These are phyloP conservation scores for Melolontha melolontha DNA, from an alignment of 2,888 invertebrate species.

Conservation along the genomic window DNA sequence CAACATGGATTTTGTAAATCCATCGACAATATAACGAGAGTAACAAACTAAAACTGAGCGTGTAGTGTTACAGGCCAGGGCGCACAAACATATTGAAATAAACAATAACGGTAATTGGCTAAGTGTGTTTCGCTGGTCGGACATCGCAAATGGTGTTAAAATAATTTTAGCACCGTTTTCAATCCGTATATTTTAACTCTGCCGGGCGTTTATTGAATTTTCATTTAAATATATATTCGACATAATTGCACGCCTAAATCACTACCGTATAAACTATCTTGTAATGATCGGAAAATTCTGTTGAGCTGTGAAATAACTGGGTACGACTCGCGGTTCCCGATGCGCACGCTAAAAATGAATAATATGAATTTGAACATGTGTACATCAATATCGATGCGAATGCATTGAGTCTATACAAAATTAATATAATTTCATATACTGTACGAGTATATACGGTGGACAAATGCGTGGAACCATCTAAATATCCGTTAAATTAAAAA, in stretches of 20 bases:
- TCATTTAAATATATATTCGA: conserved; percentile 43
- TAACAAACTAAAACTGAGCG: conserved; percentile 29
- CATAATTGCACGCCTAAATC: conserved; percentile 35
- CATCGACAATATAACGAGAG: conserved; percentile 10
- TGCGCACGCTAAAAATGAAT: conserved; percentile 25
- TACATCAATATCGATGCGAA: not conserved
- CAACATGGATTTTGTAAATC: conserved; percentile 11
- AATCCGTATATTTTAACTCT: conserved; percentile 39
- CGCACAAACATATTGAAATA: conserved; percentile 38
- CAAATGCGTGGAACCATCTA: no score
- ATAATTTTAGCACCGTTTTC: conserved; percentile 43
- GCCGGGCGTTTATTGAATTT: conserved; percentile 41
- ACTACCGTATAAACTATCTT: conserved; percentile 35
- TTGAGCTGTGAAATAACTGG: conserved; percentile 29
- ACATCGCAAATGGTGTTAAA: conserved; percentile 43
- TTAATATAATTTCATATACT: no score
- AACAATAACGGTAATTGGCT: conserved; percentile 45
- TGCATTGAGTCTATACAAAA: no score
- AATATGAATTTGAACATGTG: conserved; percentile 30
- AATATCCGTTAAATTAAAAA: no score
- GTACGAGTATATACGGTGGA: no score
- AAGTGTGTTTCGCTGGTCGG: conserved; percentile 40
- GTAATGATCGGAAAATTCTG: conserved; percentile 37
- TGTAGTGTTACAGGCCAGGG: conserved; percentile 19
- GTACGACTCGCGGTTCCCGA: conserved; percentile 12